Conservation (phyloP, 2,797 vertebrate species). For the Crotalus adamanteus region DNA sequence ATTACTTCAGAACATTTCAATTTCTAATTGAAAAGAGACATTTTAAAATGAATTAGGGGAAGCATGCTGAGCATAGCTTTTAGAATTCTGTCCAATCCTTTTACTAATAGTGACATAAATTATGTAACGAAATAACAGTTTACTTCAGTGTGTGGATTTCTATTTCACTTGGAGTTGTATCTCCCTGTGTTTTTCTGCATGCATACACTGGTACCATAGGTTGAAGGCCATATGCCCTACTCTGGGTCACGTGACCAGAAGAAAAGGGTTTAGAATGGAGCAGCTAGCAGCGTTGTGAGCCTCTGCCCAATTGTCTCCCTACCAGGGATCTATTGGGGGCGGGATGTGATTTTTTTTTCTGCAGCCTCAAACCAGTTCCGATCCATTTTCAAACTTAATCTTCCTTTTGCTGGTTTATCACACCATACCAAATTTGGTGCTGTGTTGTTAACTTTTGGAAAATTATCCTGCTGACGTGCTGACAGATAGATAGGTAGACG, state of each 20-base stretch:
- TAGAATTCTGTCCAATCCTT: not conserved
- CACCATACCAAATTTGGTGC: not conserved
- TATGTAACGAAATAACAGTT: not conserved
- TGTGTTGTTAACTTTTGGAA: not conserved
- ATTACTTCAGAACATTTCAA: conserved; percentile 45
- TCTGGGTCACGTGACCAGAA: not conserved
- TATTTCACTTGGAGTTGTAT: not conserved
- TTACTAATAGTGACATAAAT: not conserved
- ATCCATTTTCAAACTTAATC: not conserved
- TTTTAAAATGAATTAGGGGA: not conserved
- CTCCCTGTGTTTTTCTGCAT: not conserved
- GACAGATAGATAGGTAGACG: not conserved
- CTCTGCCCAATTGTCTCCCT: not conserved
- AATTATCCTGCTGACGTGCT: not conserved
- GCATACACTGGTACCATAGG: not conserved
- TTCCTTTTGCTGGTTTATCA: not conserved
- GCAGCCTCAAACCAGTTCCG: not conserved
- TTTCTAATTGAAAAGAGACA: conserved; percentile 43
- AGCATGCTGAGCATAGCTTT: not conserved
- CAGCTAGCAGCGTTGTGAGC: not conserved
- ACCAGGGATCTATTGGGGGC: not conserved
- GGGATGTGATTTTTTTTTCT: not conserved
- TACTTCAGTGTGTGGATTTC: not conserved
- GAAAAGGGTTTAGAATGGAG: not conserved
- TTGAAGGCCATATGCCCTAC: not conserved